Conservation (phyloP, 2,888 invertebrate species). For the Cryptus viduatorius region DNA sequence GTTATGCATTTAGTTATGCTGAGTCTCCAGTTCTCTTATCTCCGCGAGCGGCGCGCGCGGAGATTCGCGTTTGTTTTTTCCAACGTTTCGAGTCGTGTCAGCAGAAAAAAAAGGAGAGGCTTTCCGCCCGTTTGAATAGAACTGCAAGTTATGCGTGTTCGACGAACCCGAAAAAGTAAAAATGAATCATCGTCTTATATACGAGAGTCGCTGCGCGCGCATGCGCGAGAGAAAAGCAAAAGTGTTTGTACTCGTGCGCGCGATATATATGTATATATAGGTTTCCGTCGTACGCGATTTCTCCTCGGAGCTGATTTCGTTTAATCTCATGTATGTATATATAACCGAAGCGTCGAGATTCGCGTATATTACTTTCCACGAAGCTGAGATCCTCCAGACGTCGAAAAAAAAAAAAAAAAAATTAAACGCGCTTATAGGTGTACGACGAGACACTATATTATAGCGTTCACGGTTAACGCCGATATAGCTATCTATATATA, state of each 20-base stretch:
- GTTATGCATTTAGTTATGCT: neutral
- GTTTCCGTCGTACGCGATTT: slow-evolving; percentile 26
- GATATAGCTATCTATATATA: neutral
- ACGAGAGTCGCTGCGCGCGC: neutral
- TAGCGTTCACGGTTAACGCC: neutral
- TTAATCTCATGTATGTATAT: neutral
- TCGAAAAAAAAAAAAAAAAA: neutral
- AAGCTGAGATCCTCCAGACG: neutral
- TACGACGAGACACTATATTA: neutral
- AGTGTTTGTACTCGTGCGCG: slow-evolving; percentile 1
- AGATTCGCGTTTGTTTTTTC: slow-evolving; percentile 3
- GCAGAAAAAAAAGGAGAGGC: neutral
- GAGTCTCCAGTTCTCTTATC: neutral
- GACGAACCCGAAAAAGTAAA: slow-evolving; percentile 28
- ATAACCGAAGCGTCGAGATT: neutral
- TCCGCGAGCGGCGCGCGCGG: neutral
- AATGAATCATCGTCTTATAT: slow-evolving; percentile 48
- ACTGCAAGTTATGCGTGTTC: neutral
- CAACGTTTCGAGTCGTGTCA: slow-evolving; percentile 18
- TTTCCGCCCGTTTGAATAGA: slow-evolving; percentile 16
- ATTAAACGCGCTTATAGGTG: neutral
- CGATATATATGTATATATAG: neutral
- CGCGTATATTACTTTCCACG: neutral
- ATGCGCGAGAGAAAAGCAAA: neutral
- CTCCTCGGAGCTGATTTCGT: slow-evolving; percentile 22